phyloP scores from a whole-genome alignment of 2,797 vertebrate genomes.

The Phoeniculus purpureus region DNA sequence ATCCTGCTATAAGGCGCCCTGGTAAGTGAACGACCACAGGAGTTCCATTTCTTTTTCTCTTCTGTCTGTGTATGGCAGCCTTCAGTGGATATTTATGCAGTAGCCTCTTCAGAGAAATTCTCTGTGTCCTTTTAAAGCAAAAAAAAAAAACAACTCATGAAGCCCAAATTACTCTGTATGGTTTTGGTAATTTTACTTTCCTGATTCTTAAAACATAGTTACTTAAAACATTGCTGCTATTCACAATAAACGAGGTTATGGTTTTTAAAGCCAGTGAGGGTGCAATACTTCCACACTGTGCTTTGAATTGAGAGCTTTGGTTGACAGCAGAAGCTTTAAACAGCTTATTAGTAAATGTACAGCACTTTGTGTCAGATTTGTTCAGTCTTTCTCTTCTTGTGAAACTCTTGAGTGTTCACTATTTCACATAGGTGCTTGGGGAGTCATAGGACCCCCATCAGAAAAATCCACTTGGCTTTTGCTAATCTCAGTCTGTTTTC shows the following conservation, averaged over 20 bases:
- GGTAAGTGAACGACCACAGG: slow-evolving; percentile 77
- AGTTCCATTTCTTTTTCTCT: background rate
- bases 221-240: background rate
- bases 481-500: slow-evolving; percentile 31
- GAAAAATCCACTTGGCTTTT: background rate
- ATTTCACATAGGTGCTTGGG: background rate
- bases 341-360: background rate
- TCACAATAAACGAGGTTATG: background rate
- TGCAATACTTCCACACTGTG: background rate
- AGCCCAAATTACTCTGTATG: background rate
- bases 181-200: background rate
- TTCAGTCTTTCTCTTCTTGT: background rate
- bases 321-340: background rate
- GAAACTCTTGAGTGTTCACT: background rate
- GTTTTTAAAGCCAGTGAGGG: background rate
- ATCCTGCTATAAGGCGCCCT: slow-evolving; percentile 93
- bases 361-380: background rate
- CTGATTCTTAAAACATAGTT: background rate
- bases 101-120: background rate
- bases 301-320: background rate
- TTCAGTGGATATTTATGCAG: background rate
- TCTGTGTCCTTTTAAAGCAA: background rate
- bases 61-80: background rate
- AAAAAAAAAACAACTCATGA: background rate
- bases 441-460: rapidly evolving